phyloP scores from a whole-genome alignment of 2,113 vertebrate species.

The Columbina picui region DNA sequence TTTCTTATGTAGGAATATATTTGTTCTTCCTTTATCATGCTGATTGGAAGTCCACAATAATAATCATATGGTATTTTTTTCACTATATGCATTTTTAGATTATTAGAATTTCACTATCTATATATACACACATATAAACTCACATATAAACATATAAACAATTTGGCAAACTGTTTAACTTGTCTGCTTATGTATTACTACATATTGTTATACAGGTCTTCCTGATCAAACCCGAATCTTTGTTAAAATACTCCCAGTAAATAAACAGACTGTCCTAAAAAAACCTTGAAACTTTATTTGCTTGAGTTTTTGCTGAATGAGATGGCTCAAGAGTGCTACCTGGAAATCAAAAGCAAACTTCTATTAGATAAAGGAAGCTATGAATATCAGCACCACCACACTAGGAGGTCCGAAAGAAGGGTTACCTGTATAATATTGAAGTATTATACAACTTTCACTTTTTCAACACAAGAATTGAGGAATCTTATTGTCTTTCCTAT shows the following conservation, averaged over 20 bases:
- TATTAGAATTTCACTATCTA: background rate
- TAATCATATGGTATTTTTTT: background rate
- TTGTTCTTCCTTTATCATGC: background rate
- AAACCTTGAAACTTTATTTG: background rate
- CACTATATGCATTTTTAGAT: background rate
- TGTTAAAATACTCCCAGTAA: background rate
- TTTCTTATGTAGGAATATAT: background rate
- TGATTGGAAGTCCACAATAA: background rate
- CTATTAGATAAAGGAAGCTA: background rate
- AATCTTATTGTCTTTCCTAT: background rate
- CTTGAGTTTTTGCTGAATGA: background rate
- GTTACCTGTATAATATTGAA: background rate
- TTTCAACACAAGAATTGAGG: background rate
- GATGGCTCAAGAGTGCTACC: background rate
- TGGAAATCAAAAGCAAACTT: background rate
- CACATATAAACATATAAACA: too few species aligned
- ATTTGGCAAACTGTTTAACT: background rate
- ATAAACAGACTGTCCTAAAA: background rate
- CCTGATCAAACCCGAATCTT: background rate
- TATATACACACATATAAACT: background rate
- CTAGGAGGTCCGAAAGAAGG: rapidly evolving
- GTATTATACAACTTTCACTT: background rate
- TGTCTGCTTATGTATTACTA: background rate
- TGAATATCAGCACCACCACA: background rate
- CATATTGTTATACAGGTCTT: rapidly evolving